Evolutionary conservation across 2,888 invertebrate species (phyloP).

Genomic region (Meiosimyza platycephala): DNA sequence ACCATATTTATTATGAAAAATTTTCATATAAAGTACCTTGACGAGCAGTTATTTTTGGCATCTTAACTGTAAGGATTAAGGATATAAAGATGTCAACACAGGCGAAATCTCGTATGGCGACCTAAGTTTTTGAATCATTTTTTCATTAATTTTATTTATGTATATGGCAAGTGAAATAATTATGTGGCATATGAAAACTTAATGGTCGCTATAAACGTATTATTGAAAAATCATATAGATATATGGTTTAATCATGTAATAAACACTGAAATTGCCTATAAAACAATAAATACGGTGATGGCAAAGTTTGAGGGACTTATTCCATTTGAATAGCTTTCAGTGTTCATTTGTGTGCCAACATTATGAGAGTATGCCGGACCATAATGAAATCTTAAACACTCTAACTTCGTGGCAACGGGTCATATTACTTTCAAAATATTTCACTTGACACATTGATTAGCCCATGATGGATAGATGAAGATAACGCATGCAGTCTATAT

Average conservation of each 20-base stretch:
- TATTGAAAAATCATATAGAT: conserved; percentile 16
- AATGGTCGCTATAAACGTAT: conserved; percentile 2
- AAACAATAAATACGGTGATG: neutral
- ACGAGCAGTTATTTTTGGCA: conserved; percentile 49
- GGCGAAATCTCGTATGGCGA: conserved; percentile 22
- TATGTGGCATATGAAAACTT: conserved; percentile 13
- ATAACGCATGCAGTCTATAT: neutral
- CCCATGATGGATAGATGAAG: conserved; percentile 12
- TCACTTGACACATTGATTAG: conserved; percentile 25
- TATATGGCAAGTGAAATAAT: conserved; percentile 10
- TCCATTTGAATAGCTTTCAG: conserved; percentile 13
- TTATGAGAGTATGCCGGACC: neutral
- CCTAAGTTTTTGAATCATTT: conserved; percentile 3
- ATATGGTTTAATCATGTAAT: neutral
- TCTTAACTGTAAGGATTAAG: conserved; percentile 65
- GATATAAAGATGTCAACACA: conserved; percentile 61
- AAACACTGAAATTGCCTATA: conserved; percentile 5
- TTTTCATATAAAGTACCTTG: conserved; percentile 63
- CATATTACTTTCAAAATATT: conserved; percentile 29
- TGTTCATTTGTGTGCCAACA: conserved; percentile 7
- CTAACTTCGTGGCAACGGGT: neutral
- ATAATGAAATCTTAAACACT: neutral
- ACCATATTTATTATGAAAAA: conserved; percentile 41
- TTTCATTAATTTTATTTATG: conserved; percentile 15
- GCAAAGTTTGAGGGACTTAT: neutral